A percentile compares a stretch with the other conserved stretches of the same genome.
phyloP scores from a whole-genome alignment of 2,888 invertebrate genomes.

The Odontomyia ornata region DNA sequence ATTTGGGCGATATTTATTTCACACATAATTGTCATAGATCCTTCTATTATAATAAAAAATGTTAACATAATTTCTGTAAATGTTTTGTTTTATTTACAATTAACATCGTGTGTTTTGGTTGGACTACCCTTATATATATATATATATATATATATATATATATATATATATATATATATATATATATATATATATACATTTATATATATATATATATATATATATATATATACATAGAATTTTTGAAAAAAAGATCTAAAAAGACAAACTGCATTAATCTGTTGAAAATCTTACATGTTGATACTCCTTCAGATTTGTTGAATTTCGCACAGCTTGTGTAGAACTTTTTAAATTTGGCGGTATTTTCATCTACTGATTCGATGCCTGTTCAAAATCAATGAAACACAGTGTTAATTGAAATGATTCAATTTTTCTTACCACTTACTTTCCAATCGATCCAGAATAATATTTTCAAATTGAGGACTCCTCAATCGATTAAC shows the following conservation, averaged over 20 bases:
- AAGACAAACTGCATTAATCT: too few species aligned
- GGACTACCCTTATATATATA: too few species aligned
- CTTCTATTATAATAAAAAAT: too few species aligned
- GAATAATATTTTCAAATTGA: slow-evolving; percentile 16
- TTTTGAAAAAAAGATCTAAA: background rate
- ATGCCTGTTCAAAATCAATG: slow-evolving; percentile 30
- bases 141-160: too few species aligned
- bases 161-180: too few species aligned
- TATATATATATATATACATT: too few species aligned
- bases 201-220: too few species aligned
- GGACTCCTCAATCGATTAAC: slow-evolving; percentile 45
- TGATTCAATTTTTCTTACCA: background rate
- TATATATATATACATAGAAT: background rate
- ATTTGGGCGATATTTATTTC: too few species aligned
- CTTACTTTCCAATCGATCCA: slow-evolving; percentile 41
- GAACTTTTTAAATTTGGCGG: slow-evolving; percentile 41
- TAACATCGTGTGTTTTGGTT: too few species aligned
- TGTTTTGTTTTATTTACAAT: too few species aligned
- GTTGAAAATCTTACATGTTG: slow-evolving; percentile 4
- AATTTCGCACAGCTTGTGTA: slow-evolving; percentile 40
- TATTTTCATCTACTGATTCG: background rate
- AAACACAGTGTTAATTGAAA: background rate
- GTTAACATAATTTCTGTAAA: too few species aligned
- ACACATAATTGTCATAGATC: too few species aligned
- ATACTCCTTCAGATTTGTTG: slow-evolving; percentile 5